Evolutionary conservation across 2,797 vertebrate species (phyloP).

Genomic region (Lateolabrax maculatus): DNA sequence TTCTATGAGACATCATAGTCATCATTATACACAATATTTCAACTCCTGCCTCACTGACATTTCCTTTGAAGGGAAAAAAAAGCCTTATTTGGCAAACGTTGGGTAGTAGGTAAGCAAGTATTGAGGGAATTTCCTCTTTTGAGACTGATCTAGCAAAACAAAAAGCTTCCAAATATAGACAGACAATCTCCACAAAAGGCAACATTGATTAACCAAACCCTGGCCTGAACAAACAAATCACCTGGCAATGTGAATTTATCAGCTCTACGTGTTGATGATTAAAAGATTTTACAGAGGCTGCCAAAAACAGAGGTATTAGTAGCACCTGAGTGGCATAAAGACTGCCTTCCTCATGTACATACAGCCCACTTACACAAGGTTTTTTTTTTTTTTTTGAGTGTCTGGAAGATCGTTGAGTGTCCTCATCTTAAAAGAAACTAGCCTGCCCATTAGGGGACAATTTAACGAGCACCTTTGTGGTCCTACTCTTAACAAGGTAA

Average conservation of each 20-base stretch:
- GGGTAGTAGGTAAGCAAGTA: conserved; percentile 1
- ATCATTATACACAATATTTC: background rate
- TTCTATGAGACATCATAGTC: conserved; percentile 4
- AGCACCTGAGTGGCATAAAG: background rate
- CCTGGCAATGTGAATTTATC: background rate
- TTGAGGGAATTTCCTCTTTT: conserved; percentile 16
- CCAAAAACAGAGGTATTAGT: background rate
- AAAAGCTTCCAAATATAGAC: background rate
- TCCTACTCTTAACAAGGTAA: background rate
- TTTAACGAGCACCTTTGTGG: background rate
- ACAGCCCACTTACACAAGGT: background rate
- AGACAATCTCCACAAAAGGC: background rate
- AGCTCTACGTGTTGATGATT: background rate
- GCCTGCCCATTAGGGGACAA: background rate
- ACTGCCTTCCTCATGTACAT: background rate
- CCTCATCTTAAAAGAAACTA: background rate
- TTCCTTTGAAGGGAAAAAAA: conserved; percentile 21
- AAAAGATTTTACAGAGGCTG: conserved; percentile 5
- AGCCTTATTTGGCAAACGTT: conserved; percentile 14
- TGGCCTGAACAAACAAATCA: conserved; percentile 19
- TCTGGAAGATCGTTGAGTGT: background rate
- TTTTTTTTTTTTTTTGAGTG: background rate
- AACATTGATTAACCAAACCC: conserved; percentile 5
- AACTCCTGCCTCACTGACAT: conserved; percentile 21
- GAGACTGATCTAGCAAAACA: background rate